Base-by-base conservation (phyloP, 2,888 invertebrate species). In the Drosophila borealis region DNA sequence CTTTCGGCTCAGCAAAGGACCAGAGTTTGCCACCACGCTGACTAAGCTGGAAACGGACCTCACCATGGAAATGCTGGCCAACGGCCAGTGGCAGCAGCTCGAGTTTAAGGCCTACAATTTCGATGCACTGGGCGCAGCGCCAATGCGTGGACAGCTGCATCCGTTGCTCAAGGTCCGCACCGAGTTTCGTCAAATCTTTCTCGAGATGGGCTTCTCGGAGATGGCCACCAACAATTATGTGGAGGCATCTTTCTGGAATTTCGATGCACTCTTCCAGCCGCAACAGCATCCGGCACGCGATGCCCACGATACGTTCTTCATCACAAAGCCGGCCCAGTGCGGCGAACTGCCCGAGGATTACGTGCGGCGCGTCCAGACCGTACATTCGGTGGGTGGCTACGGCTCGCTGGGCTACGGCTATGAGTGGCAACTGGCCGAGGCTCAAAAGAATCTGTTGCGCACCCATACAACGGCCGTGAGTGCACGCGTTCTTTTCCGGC, bases 211-310 rank as follows among this genome's bases (percentile, higher is more conserved):
- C 8, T 99, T 99, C 93, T 94, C 96, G 0, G 99, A 99, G 93
- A 99, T 99, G 99, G 97, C 98, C 0, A 99, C 99, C 0, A 98
- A 99, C 92, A 97, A 97, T 91, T 99, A 96, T 90, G 95, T 99
- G 13, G 99, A 99, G 93, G 98, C 96, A 80, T 98, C 98, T 0
- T 99, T 99, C 94, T 99, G 99, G 99, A 99, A 99, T 93, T 99
- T 99, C 89, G 99, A 99, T 92, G 98, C 99, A 0, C 94, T 99
- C 2, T 99, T 98, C 93, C 98, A 98, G 90, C 99, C 99, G 0
- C 99, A 99, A 90, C 98, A 99, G 92, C 99, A 99, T 94, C 99
- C 99, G 0, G 99, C 99, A 0, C 94, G 99, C 72, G 99, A 99
- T 93, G 98, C 98, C 0, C 99, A 99, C 87, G 99, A 99, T 93